Evolutionary conservation across 2,113 vertebrate species (phyloP).

Genomic region (Poicephalus meyeri): DNA sequence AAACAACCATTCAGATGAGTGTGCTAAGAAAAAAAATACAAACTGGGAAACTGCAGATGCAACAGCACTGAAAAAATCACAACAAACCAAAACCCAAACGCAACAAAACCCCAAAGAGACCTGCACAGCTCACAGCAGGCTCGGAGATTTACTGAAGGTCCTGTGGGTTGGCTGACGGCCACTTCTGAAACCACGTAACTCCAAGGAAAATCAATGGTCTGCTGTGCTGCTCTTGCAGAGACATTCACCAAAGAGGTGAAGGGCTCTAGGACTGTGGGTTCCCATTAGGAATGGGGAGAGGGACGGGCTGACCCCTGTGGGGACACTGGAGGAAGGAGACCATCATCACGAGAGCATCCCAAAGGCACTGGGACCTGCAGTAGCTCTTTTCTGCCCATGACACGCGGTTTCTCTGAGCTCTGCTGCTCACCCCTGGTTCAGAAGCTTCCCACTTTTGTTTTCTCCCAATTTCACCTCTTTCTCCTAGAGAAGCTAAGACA

Average conservation of each 20-base stretch:
- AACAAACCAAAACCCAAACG: neutral
- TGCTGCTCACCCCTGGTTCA: neutral
- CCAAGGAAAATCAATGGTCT: neutral
- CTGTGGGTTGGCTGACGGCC: neutral
- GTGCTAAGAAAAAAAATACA: neutral
- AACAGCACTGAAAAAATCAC: neutral
- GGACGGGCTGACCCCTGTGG: fast-evolving
- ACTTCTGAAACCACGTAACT: neutral
- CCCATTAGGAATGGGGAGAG: no score
- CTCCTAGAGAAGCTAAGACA: neutral
- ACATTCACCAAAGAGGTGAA: fast-evolving
- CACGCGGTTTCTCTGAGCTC: neutral
- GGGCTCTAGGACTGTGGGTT: fast-evolving
- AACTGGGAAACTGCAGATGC: neutral
- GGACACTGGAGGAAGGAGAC: neutral
- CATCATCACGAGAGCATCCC: neutral
- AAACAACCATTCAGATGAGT: neutral
- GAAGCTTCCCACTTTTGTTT: neutral
- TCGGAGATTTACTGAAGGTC: neutral
- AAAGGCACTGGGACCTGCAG: fast-evolving
- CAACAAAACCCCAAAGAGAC: neutral
- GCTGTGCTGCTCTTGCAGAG: neutral
- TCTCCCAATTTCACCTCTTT: neutral
- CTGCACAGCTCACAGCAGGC: neutral
- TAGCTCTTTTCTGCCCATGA: neutral